Evolutionary conservation across 2,797 vertebrate species (phyloP), one percentile per base, ranked within the genome.

Genomic region (Taeniopygia guttata): DNA sequence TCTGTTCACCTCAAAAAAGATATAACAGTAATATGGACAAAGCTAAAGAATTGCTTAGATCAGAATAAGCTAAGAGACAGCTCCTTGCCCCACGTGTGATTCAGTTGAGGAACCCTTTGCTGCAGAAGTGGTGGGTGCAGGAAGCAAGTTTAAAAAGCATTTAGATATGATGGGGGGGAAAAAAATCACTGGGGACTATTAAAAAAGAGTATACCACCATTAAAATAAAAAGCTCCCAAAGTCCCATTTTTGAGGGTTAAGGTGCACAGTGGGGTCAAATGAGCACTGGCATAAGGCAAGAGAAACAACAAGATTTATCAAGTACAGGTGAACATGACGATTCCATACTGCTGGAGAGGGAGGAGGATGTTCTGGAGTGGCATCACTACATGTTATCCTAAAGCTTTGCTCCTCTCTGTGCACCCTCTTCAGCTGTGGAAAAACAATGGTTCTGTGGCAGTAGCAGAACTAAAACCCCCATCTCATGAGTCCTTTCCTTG

Each of bases 81-180:
- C 6, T 67, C 38, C 54, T 82, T 45, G 16, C 10, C 19, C 32
- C 49, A 49, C 0, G 0, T 16, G 13, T 42, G 6, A 13, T 46
- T 79, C 34, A 38, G 10, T 1, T 81, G n/a, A 56, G 52, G 43
- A 84, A 25, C 15, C 2, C 18, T 19, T 64, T 81, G 25, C 29
- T 84, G 19, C 30, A 67, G 46, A 40, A 82, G 7, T 1, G 0
- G 27, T 29, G 20, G 8, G 14, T 40, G 16, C 29, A 58, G 16
- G 22, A 92, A 73, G 5, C 0, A 0, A 81, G 20, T 56, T 82
- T 74, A 3, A 70, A 92, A 84, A 76, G 11, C 15, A n/a, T 77
- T 79, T 73, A 52, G 16, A 45, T 52, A 62, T 2, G 11, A 54
- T 9, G 16, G 36, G 36, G 36, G 36, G 3, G 9, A 30, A 55